Evolutionary conservation across 2,888 invertebrate species (phyloP).

Genomic region (Nomada ruficornis): DNA sequence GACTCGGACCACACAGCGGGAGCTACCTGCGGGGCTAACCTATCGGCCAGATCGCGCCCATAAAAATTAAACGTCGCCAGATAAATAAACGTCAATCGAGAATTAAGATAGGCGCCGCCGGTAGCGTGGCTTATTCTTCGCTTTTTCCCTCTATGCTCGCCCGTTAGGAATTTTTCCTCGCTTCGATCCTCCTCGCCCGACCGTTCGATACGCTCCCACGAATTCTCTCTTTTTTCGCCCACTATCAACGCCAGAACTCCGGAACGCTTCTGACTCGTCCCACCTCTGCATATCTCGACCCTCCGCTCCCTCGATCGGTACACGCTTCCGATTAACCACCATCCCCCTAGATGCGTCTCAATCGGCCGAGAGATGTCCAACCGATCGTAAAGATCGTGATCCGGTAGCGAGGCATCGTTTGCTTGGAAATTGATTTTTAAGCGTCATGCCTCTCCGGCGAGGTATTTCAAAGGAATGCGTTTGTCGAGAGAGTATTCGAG

Average conservation of each 20-base stretch:
- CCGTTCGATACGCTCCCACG: constrained; percentile 31
- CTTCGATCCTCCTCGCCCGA: not conserved
- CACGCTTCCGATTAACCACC: not conserved
- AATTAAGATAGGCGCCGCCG: constrained; percentile 81
- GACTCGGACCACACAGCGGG: constrained; percentile 80
- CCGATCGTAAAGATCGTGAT: no score
- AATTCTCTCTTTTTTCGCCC: constrained; percentile 8
- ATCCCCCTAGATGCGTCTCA: not conserved
- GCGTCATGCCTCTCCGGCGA: not conserved
- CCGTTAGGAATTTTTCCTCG: constrained; percentile 69
- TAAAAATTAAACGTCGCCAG: constrained; percentile 83
- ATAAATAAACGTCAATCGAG: constrained; percentile 83
- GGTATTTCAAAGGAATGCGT: constrained; percentile 21
- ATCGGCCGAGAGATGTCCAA: not conserved
- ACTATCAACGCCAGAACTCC: not conserved
- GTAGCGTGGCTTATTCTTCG: constrained; percentile 61
- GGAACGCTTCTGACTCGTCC: not conserved
- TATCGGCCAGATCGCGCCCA: constrained; percentile 82
- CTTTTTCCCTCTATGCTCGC: constrained; percentile 37
- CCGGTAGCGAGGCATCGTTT: no score
- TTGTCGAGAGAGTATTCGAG: constrained; percentile 32
- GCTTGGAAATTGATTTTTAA: not conserved
- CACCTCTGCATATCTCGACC: not conserved
- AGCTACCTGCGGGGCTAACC: constrained; percentile 79
- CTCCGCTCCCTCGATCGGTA: constrained; percentile 18